These are phyloP conservation scores for Gouania willdenowi DNA, from an alignment of 2,797 vertebrate genomes.

Conservation along the genomic window DNA sequence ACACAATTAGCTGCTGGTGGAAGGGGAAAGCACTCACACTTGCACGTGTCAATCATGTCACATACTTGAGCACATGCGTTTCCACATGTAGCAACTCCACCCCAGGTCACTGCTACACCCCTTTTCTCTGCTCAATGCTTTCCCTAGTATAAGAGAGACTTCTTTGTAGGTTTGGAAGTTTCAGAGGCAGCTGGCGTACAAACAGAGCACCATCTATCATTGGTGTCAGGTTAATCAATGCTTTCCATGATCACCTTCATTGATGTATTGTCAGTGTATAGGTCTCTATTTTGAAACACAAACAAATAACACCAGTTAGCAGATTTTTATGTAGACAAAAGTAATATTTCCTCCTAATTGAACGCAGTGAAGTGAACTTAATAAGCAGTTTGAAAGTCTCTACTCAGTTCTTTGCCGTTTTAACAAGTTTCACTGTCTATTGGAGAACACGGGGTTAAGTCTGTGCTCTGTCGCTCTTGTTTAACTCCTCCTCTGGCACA, in stretches of 20 bases:
- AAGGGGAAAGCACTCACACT: constrained; percentile 17
- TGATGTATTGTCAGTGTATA: background rate
- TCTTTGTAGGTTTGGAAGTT: no score
- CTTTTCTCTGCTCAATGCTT: background rate
- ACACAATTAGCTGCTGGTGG: constrained; percentile 4
- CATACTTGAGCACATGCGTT: constrained; percentile 18
- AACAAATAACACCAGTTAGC: no score
- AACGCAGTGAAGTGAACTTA: no score
- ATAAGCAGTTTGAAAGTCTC: no score
- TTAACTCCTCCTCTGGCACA: constrained; percentile 33
- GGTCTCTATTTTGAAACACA: constrained; percentile 1
- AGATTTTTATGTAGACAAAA: no score
- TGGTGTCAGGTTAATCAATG: no score
- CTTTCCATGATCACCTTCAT: constrained; percentile 1
- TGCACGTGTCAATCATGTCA: constrained; percentile 17
- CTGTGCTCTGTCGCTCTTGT: constrained; percentile 27
- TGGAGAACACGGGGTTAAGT: constrained; percentile 54
- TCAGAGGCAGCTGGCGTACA: no score
- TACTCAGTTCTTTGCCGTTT: no score
- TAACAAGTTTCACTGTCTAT: no score
- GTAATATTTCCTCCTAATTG: no score
- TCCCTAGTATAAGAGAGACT: no score
- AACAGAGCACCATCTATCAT: no score
- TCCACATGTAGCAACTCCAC: constrained; percentile 11
- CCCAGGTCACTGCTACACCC: constrained; percentile 5